These are phyloP conservation scores for Chaetogeoica ovagalla DNA, from an alignment of 2,888 invertebrate species.

Conservation along the genomic window DNA sequence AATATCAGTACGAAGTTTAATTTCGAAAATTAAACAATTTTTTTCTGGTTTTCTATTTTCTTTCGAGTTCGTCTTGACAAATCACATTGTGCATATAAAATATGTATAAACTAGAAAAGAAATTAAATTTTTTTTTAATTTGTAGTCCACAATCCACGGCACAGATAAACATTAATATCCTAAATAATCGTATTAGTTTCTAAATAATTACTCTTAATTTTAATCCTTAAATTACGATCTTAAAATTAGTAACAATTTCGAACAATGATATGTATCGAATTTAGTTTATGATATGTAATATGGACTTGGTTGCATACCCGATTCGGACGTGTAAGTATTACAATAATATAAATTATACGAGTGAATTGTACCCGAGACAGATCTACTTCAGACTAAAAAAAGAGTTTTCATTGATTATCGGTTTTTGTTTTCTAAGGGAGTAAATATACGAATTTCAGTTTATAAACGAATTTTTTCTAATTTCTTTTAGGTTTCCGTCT, in stretches of 20 bases:
- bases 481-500: no score
- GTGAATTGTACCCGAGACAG: no score
- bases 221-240: slow-evolving; percentile 21
- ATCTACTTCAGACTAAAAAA: no score
- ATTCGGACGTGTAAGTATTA: slow-evolving; percentile 28
- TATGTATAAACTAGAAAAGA: background rate
- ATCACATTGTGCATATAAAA: background rate
- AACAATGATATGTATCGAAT: slow-evolving; percentile 53
- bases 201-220: slow-evolving; percentile 27
- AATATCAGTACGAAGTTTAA: no score
- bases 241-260: slow-evolving; percentile 47
- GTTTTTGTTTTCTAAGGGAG: no score
- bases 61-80: no score
- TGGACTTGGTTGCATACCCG: slow-evolving; percentile 47
- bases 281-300: slow-evolving; percentile 45
- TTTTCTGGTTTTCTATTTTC: no score
- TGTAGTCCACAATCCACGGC: no score
- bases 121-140: slow-evolving; percentile 10
- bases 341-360: slow-evolving; percentile 27
- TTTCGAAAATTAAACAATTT: no score
- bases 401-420: no score
- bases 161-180: background rate
- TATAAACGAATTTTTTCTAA: no score
- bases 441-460: no score
- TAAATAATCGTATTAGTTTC: background rate